phyloP scores from a whole-genome alignment of 2,888 invertebrate species.

The Ophion costatus region DNA sequence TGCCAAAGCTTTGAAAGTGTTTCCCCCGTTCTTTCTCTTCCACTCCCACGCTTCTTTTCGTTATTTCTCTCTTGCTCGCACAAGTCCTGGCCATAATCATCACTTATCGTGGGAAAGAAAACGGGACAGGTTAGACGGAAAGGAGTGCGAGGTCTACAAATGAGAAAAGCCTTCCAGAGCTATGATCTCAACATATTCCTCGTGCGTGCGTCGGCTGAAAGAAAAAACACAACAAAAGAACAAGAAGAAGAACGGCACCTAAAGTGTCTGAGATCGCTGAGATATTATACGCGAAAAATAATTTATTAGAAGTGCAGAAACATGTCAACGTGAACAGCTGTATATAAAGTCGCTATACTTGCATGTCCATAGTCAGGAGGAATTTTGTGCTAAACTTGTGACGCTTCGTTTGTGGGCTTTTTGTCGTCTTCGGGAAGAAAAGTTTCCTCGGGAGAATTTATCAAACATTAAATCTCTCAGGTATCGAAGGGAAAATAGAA shows the following conservation, averaged over 20 bases:
- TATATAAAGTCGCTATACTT: conserved; percentile 17
- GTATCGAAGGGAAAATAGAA: background rate
- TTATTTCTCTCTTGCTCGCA: background rate
- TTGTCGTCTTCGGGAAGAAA: conserved; percentile 35
- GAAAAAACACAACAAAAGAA: background rate
- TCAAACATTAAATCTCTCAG: background rate
- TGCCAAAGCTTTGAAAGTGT: conserved; percentile 17
- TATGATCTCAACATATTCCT: background rate
- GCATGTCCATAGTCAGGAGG: background rate
- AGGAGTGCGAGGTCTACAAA: conserved; percentile 6
- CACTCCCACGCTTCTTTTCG: background rate
- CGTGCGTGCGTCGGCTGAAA: background rate
- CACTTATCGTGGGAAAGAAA: conserved; percentile 17
- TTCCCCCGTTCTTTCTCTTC: background rate
- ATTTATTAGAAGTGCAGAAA: conserved; percentile 66
- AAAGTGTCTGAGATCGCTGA: conserved; percentile 34
- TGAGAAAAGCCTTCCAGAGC: background rate
- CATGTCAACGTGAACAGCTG: conserved; percentile 23
- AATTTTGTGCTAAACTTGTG: conserved; percentile 1
- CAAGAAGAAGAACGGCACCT: background rate
- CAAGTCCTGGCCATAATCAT: conserved; percentile 15
- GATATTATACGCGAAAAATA: conserved; percentile 55
- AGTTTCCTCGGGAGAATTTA: conserved; percentile 15
- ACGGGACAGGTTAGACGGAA: background rate
- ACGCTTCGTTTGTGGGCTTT: conserved; percentile 17